Base-by-base conservation (phyloP, 2,797 vertebrate species). In the Sebastes matsubarae region DNA sequence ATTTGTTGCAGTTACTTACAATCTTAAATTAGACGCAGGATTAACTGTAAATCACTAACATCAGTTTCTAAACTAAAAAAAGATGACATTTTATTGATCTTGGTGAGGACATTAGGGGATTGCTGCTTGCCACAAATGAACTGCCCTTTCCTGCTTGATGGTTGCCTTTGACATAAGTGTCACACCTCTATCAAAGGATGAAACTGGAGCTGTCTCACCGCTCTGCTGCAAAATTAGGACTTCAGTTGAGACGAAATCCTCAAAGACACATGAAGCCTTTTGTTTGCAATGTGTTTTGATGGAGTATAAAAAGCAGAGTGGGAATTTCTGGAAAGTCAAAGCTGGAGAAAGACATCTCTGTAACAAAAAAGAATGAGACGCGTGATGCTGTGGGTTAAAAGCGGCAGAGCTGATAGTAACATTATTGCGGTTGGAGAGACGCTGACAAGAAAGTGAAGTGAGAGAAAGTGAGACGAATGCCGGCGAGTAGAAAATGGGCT, bases 381-480 rank as follows among this genome's bases (percentile, higher is more conserved):
- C 20, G 22, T 34, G 24, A 55, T 57, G 6, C 10, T 54, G 30
- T 14, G 42, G 46, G 24, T 71, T 63, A 32, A 58, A 80, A 76
- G 38, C 24, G 46, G 30, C 38, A 20, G n/a, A 52, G 59, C 25
- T 29, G 54, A 73, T 14, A 10, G 36, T 3, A 63, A 50, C 55
- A 42, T 78, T 55, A 78, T 20, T 75, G 52, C 38, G 54, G 52
- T 6, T 73, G 42, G 38, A 75, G 38, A 75, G 54, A 67, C 2
- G n/a, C 58, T 69, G 80, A 85, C 59, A 70, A 70, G 54, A 69
- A 65, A 83, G 59, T 10, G 42, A 77, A 68, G 9, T 11, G 20
- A 65, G 69, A 61, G 29, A 81, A 69, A 80, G 66, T 68, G 69
- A 87, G 76, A 89, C 66, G 82, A 86, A 90, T 69, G 73, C 54